These are phyloP conservation scores for Emydura subglobosa DNA, from an alignment of 2,113 vertebrate genomes.

Conservation along the genomic window DNA sequence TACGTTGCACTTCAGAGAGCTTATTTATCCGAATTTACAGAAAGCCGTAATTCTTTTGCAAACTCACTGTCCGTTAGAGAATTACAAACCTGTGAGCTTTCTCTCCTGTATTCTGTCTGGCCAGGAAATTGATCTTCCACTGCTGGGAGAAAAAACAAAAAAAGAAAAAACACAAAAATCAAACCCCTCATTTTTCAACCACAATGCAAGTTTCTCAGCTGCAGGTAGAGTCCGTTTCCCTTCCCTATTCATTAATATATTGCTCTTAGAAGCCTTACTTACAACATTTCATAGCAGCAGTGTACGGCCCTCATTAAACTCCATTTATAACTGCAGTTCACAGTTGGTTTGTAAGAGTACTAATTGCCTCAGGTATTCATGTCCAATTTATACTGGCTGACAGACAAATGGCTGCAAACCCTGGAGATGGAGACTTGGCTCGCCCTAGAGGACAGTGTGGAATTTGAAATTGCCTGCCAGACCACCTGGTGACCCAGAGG, in stretches of 20 bases:
- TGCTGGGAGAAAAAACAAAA: not conserved
- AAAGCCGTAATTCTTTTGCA: conserved; percentile 61
- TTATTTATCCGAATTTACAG: conserved; percentile 62
- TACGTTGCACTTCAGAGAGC: conserved; percentile 18
- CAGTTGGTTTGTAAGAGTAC: conserved; percentile 49
- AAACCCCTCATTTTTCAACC: not conserved
- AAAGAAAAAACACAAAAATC: not conserved
- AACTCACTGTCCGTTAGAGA: conserved; percentile 29
- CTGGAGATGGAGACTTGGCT: not conserved
- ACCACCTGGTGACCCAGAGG: not conserved
- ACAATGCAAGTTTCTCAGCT: not conserved
- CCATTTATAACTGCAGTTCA: conserved; percentile 32
- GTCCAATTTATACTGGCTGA: not conserved
- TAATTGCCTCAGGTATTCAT: conserved; percentile 38
- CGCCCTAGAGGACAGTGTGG: fast-evolving
- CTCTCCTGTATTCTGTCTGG: conserved; percentile 7
- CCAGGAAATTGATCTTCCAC: conserved; percentile 20
- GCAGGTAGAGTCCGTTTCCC: not conserved
- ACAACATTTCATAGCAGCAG: conserved; percentile 9
- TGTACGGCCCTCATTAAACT: conserved; percentile 44
- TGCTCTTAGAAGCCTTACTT: conserved; percentile 14
- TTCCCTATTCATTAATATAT: conserved; percentile 30
- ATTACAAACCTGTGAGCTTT: conserved; percentile 43
- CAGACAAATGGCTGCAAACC: not conserved
- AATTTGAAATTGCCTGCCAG: fast-evolving